Base-by-base conservation (phyloP, 1,140 invertebrate species). In the Matsumurasca onukii region DNA sequence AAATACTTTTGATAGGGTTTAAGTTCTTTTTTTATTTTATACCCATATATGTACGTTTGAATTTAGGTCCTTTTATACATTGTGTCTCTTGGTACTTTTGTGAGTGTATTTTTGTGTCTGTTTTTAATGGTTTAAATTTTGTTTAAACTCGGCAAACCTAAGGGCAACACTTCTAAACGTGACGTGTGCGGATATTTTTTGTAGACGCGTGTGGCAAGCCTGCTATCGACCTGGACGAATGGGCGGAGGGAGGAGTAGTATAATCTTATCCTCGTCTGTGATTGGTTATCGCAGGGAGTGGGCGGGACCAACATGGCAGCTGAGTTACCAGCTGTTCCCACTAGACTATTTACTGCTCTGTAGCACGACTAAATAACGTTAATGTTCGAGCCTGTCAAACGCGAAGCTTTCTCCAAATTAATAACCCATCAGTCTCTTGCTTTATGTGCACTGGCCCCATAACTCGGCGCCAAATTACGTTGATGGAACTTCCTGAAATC, bases 401-500 rank as follows among this genome's bases (percentile, higher is more conserved):
- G 55, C 55, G 3, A 22, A n/a, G 55, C 55, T 59, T 59, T 59
- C 55, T 59, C 55, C 25, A 59, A 59, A 59, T 59, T 59, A 59
- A 59, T 59, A 59, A 59, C 55, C 55, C 13, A 59, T 59, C 55
- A 22, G 25, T 59, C 55, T 59, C 24, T 13, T 27, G 5, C 5
- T 59, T 29, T 59, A 59, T 59, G 12, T 39, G 5, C 34, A 39
- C 5, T 17, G n/a, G n/a, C n/a, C n/a, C n/a, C n/a, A n/a, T n/a
- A n/a, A n/a, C n/a, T n/a, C n/a, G n/a, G n/a, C n/a, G n/a, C n/a
- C n/a, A n/a, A n/a, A n/a, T n/a, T n/a, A n/a, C n/a, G n/a, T n/a
- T n/a, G n/a, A n/a, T n/a, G n/a, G n/a, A n/a, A n/a, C n/a, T n/a
- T n/a, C n/a, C n/a, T n/a, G n/a, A n/a, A n/a, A n/a, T n/a, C n/a